Conservation (phyloP, 2,113 vertebrate species). For the Malurus elegans region DNA sequence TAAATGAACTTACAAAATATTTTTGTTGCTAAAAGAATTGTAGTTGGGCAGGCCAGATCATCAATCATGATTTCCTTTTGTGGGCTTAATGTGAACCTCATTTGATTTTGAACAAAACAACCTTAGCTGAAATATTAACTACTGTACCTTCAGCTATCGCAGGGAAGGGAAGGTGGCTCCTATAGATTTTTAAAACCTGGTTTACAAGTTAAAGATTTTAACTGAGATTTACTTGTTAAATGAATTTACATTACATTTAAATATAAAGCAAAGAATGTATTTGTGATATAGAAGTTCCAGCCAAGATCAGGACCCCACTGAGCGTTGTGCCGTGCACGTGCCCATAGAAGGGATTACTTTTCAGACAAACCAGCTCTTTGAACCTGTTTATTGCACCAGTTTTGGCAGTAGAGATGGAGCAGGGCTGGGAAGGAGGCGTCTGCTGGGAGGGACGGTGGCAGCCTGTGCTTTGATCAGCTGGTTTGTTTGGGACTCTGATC, state of each 20-base stretch:
- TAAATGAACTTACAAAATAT: slow-evolving; percentile 62
- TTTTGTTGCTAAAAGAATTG: slow-evolving; percentile 64
- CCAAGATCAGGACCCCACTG: background rate
- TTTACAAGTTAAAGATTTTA: slow-evolving; percentile 25
- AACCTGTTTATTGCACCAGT: background rate
- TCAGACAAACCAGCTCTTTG: background rate
- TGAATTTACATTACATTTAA: background rate
- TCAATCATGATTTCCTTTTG: slow-evolving; percentile 49
- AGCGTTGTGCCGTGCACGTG: rapidly evolving
- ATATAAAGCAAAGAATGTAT: background rate
- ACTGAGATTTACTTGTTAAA: background rate
- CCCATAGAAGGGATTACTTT: background rate
- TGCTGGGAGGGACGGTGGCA: background rate
- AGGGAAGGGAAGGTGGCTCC: slow-evolving; percentile 22
- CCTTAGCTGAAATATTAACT: slow-evolving; percentile 32
- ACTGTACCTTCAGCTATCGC: slow-evolving; percentile 47
- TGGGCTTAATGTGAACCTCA: slow-evolving; percentile 56
- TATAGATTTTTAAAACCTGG: slow-evolving; percentile 31
- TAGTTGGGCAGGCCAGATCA: slow-evolving; percentile 53
- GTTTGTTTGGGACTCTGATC: background rate
- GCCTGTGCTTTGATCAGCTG: background rate
- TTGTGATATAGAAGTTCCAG: background rate
- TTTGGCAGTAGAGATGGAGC: background rate
- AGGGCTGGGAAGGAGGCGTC: background rate
- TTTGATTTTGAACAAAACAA: slow-evolving; percentile 59